These are phyloP conservation scores for Petaurus breviceps DNA, from an alignment of 2,113 vertebrate genomes.

Conservation along the genomic window DNA sequence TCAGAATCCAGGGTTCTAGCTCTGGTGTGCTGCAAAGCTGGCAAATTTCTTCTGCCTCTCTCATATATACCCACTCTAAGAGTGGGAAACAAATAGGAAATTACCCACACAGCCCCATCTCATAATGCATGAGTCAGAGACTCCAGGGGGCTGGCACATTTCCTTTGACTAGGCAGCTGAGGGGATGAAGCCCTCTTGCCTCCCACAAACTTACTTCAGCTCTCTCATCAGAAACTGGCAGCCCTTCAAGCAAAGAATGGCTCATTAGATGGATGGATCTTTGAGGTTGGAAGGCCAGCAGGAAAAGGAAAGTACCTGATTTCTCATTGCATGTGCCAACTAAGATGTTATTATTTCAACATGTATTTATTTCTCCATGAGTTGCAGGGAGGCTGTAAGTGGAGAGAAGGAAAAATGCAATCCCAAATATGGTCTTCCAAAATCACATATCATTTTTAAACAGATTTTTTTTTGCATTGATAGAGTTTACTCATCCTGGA, in stretches of 20 bases:
- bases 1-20: not conserved
- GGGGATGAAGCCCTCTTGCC: not conserved
- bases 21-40: not conserved
- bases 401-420: not conserved
- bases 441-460: not conserved
- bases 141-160: not conserved
- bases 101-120: not conserved
- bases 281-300: not conserved
- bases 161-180: slow-evolving; percentile 2
- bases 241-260: slow-evolving; percentile 22
- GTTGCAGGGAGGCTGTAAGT: not conserved
- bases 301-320: not conserved
- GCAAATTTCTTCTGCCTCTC: not conserved
- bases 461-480: not conserved
- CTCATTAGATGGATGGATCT: slow-evolving; percentile 20
- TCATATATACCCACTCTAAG: not conserved
- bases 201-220: not conserved
- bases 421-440: not conserved
- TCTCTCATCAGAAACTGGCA: not conserved
- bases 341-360: slow-evolving; percentile 39
- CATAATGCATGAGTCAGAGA: slow-evolving; percentile 5
- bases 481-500: not conserved
- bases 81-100: not conserved
- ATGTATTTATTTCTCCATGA: not conserved
- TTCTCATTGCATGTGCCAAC: not conserved